Evolutionary conservation across 2,113 vertebrate genomes (phyloP), one percentile per base, ranked within the genome.

Genomic region (Gallinago paraguaiae): DNA sequence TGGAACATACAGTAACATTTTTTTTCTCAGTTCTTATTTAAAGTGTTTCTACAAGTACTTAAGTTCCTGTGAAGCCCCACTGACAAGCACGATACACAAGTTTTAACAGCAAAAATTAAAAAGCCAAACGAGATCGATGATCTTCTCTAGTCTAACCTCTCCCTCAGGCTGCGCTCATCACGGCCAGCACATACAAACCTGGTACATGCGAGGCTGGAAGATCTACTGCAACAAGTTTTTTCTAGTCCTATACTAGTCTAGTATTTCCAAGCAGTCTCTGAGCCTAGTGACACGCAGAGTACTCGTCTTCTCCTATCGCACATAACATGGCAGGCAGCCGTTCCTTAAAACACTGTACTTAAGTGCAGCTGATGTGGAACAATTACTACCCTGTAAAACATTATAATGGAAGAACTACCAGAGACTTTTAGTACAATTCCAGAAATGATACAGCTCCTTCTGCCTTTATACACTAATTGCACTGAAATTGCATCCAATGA

Each of bases 401-500:
- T 74, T 79, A 84, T 8, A 57, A 93, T 39, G 71, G 64, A 92
- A 95, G 71, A 95, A 88, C 61, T 77, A 93, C n/a, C 71, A 88
- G 28, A 50, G 33, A 35, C 63, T 80, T 84, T 81, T 72, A 65
- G 83, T 56, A 86, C 76, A 94, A 23, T 43, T 92, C 82, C 86
- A 94, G 76, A 91, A 92, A 88, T 39, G 17, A 96, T 9, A 94
- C 56, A 59, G 65, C 22, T 77, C 56, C 78, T 95, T 82, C 91
- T 94, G 84, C 71, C 85, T 92, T 95, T 89, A 79, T 89, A 91
- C 9, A 72, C 57, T 96, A 97, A 97, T 95, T 92, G 94, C 91
- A 69, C 85, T 96, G 97, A 97, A 97, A 97, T 89, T 86, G 94
- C 91, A 97, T 93, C 91, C 95, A 95, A 41, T 86, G 92, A 95